Evolutionary conservation across 1,140 invertebrate species (phyloP).

Genomic region (Kradibia gibbosae): DNA sequence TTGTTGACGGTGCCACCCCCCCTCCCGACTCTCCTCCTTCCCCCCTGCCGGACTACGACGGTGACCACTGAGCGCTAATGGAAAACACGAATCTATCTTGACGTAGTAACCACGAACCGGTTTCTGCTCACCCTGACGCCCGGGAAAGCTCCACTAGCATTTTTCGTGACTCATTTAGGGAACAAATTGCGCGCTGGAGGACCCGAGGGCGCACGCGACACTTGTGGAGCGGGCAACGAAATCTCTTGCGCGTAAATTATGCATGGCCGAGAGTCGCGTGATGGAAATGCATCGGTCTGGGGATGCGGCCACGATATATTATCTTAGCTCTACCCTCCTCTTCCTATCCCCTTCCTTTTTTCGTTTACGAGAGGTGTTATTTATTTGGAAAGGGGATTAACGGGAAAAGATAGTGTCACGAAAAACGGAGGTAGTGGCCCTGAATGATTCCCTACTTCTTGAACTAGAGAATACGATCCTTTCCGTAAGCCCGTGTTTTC

Average conservation of each 20-base stretch:
- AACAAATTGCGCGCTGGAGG: background rate
- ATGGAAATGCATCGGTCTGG: background rate
- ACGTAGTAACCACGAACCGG: constrained; percentile 3
- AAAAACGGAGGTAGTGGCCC: background rate
- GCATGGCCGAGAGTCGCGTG: background rate
- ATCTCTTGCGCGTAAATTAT: constrained; percentile 5
- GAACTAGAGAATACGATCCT: too few species aligned
- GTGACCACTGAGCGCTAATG: constrained; percentile 8
- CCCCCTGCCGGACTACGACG: background rate
- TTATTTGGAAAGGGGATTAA: background rate
- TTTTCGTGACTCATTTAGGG: constrained; percentile 35
- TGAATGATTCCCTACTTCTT: background rate
- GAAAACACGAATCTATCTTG: constrained; percentile 42
- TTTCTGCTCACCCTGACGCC: background rate
- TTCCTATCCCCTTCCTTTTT: background rate
- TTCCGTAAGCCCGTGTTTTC: background rate
- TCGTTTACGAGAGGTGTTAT: too few species aligned
- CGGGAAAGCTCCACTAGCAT: background rate
- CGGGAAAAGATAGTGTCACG: background rate
- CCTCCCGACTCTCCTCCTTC: too few species aligned
- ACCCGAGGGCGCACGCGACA: background rate
- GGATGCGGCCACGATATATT: background rate
- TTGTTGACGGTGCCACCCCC: background rate
- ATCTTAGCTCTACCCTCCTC: background rate
- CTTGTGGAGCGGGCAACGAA: background rate